A percentile compares a stretch with the other conserved stretches of the same genome.
phyloP scores from a whole-genome alignment of 2,888 invertebrate genomes.

The Drosophila falleni region DNA sequence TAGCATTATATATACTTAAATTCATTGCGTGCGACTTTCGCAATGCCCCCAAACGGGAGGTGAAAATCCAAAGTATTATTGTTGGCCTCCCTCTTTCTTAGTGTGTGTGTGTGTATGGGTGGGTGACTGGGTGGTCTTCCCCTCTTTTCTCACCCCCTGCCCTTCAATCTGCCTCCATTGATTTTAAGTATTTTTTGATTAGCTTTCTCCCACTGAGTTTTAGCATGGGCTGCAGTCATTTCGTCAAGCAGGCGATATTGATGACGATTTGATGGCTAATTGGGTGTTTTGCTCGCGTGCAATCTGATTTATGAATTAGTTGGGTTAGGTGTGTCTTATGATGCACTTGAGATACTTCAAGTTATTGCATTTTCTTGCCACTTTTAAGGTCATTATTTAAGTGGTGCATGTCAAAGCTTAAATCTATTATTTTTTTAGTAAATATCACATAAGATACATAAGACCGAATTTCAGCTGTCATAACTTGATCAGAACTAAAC shows the following conservation, averaged over 20 bases:
- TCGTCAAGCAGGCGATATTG: constrained; percentile 36
- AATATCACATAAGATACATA: not conserved
- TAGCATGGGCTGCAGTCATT: constrained; percentile 29
- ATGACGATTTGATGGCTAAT: constrained; percentile 38
- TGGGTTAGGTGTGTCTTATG: constrained; percentile 17
- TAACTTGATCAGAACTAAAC: too few relatives aligned
- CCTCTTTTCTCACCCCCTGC: not conserved
- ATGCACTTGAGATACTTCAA: constrained; percentile 16
- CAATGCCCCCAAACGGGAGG: constrained; percentile 38
- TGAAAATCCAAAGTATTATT: constrained; percentile 39
- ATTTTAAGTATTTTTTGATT: constrained; percentile 72
- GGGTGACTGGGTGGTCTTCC: constrained; percentile 23
- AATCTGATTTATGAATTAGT: constrained; percentile 13
- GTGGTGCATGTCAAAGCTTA: constrained; percentile 1
- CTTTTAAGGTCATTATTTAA: constrained; percentile 1
- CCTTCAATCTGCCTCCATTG: constrained; percentile 47
- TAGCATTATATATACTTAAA: not conserved
- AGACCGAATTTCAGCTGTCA: too few relatives aligned
- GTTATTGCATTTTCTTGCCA: constrained; percentile 2
- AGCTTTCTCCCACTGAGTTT: constrained; percentile 43
- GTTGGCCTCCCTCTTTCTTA: not conserved
- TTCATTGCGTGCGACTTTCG: constrained; percentile 42
- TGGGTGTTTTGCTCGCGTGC: constrained; percentile 40
- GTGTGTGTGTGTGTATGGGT: constrained; percentile 1
- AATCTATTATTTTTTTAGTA: not conserved